phyloP scores from a whole-genome alignment of 2,888 invertebrate genomes.

The Sclerodermus sp. region DNA sequence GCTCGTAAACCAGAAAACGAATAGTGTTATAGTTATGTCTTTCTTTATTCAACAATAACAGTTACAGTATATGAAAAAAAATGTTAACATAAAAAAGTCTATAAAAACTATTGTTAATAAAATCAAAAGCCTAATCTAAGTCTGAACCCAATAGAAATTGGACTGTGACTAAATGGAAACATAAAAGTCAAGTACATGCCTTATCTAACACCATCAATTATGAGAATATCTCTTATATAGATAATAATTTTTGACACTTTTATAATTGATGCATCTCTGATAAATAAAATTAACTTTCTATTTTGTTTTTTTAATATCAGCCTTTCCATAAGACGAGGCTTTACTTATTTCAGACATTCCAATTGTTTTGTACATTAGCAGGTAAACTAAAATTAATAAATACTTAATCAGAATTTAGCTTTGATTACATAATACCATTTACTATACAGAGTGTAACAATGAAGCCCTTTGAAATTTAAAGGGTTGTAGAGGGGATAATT shows the following conservation, averaged over 20 bases:
- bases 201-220: conserved; percentile 5
- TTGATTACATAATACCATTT: too few species aligned
- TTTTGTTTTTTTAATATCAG: conserved; percentile 60
- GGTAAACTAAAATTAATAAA: conserved; percentile 67
- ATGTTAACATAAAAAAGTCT: conserved; percentile 10
- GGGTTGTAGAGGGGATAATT: too few species aligned
- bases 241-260: conserved; percentile 13
- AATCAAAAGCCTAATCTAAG: neutral
- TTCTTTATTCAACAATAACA: conserved; percentile 45
- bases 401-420: too few species aligned
- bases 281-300: conserved; percentile 28
- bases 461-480: too few species aligned
- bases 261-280: conserved; percentile 21
- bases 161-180: too few species aligned
- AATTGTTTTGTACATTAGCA: conserved; percentile 77
- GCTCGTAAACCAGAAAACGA: conserved; percentile 5
- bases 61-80: conserved; percentile 38
- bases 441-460: too few species aligned
- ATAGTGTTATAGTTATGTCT: neutral
- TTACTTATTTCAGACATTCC: conserved; percentile 84
- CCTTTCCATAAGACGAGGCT: conserved; percentile 78
- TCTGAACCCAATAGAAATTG: too few species aligned
- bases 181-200: conserved; percentile 7
- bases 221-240: conserved; percentile 6
- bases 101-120: neutral